Percentiles rank a stretch among this genome's conserved stretches.
phyloP scores from a whole-genome alignment of 1,140 invertebrate species.

The Saccostrea cuccullata region DNA sequence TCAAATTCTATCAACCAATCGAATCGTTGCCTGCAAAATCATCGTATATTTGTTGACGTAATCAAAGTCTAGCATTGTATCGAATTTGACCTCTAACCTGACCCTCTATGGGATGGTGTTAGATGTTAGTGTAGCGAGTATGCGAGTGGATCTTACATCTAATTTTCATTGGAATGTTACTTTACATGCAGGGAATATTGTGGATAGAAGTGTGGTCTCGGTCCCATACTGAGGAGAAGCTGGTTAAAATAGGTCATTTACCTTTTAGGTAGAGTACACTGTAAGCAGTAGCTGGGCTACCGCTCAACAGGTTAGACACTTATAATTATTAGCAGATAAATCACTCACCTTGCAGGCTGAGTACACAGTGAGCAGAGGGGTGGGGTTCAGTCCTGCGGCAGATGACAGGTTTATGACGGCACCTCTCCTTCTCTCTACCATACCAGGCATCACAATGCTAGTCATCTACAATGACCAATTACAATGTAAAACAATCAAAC shows the following conservation, averaged over 20 bases:
- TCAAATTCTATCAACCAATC: no score
- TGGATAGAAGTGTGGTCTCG: no score
- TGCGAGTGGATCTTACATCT: no score
- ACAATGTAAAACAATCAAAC: background rate
- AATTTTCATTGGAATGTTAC: no score
- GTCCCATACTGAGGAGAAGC: background rate
- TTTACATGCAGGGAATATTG: no score
- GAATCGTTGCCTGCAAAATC: no score
- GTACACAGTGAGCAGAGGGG: slow-evolving; percentile 92
- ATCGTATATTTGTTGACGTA: no score
- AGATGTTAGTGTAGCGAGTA: no score
- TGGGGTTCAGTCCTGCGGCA: slow-evolving; percentile 87
- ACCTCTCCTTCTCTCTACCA: slow-evolving; percentile 91
- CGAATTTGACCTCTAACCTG: no score
- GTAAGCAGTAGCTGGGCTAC: background rate
- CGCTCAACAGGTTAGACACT: no score
- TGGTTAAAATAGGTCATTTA: background rate
- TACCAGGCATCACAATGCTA: slow-evolving; percentile 89
- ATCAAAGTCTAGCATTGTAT: no score
- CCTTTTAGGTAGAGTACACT: slow-evolving; percentile 12
- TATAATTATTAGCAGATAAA: background rate
- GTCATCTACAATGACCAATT: slow-evolving; percentile 84
- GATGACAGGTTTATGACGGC: slow-evolving; percentile 96
- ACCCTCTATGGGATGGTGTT: no score
- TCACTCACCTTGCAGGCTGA: slow-evolving; percentile 89